These are phyloP conservation scores for Mola mola DNA, from an alignment of 2,113 vertebrate genomes.

Conservation along the genomic window DNA sequence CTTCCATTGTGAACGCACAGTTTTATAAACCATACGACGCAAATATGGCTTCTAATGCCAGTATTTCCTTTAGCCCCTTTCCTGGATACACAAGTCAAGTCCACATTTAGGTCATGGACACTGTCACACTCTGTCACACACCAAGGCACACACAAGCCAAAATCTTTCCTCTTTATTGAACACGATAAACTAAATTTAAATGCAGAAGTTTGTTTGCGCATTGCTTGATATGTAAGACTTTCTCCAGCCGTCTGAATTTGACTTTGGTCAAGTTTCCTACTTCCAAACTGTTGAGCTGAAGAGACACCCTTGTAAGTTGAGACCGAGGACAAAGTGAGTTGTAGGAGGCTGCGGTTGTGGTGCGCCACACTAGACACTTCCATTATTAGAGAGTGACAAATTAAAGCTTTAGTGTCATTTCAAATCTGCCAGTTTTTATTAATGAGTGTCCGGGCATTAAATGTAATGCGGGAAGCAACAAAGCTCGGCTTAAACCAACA, in stretches of 20 bases:
- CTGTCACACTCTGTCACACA: neutral
- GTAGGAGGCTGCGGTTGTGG: constrained; percentile 16
- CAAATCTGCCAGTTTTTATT: neutral
- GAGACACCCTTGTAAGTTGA: constrained; percentile 31
- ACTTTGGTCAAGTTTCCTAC: constrained; percentile 16
- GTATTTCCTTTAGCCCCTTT: constrained; percentile 57
- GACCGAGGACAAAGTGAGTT: constrained; percentile 25
- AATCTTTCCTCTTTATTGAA: neutral
- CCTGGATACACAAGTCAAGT: constrained; percentile 15
- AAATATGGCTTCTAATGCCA: constrained; percentile 40
- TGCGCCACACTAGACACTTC: constrained; percentile 2
- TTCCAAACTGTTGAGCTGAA: constrained; percentile 18
- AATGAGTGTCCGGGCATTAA: neutral
- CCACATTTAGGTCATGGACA: constrained; percentile 32
- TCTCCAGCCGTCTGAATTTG: too few species aligned
- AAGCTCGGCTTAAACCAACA: neutral
- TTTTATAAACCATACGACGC: constrained; percentile 51
- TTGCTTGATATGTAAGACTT: too few species aligned
- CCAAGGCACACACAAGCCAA: neutral
- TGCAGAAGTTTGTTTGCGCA: too few species aligned
- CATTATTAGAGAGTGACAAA: neutral
- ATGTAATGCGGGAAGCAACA: constrained; percentile 5
- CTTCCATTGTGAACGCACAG: constrained; percentile 25
- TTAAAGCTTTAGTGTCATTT: neutral
- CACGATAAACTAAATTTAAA: neutral